Base-by-base conservation (phyloP, 2,797 vertebrate genomes). In the Aldrovandia affinis region DNA sequence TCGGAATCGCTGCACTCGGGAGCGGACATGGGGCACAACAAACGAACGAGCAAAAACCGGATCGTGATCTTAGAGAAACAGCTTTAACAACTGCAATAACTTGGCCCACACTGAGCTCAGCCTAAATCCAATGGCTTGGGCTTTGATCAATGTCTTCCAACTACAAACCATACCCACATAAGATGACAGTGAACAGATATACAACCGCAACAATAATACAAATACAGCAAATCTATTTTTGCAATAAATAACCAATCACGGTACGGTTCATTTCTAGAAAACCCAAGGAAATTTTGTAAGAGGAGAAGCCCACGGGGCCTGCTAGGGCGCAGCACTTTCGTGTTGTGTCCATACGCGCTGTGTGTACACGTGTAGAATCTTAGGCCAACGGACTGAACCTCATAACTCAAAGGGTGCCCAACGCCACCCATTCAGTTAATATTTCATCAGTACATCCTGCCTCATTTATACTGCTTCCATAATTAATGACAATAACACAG, bases 401-500 rank as follows among this genome's bases (percentile, higher is more conserved):
- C 70, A 89, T 90, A 91, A 92, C 88, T 93, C 92, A 93, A 91
- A 90, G 92, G 92, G 82, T 54, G 82, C 93, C 93, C 92, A 90
- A 91, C 94, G 90, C 93, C 81, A 86, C 91, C 88, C 83, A 91
- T 88, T 93, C 94, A 94, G 95, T 96, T 95, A 94, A 93, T 95
- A 96, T 93, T 94, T 94, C 95, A 96, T 96, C 95, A 94, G 94
- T 94, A 92, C 94, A 93, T 94, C 94, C 95, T 91, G 90, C 93
- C 94, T 95, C 96, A 91, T 97, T 96, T 96, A 93, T 96, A 95
- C 94, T 94, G 96, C 95, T 94, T 95, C 92, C 93, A 90, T 96
- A 96, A 97, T 97, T 96, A 96, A 97, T 95, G 95, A 93, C 93
- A 95, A 96, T 96, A 94, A 94, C 93, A 91, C 91, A 93, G 93